A percentile compares a stretch with the other conserved stretches of the same genome.
Evolutionary conservation across 1,140 invertebrate species (phyloP).

Genomic region (Drosophila lacteicornis): DNA sequence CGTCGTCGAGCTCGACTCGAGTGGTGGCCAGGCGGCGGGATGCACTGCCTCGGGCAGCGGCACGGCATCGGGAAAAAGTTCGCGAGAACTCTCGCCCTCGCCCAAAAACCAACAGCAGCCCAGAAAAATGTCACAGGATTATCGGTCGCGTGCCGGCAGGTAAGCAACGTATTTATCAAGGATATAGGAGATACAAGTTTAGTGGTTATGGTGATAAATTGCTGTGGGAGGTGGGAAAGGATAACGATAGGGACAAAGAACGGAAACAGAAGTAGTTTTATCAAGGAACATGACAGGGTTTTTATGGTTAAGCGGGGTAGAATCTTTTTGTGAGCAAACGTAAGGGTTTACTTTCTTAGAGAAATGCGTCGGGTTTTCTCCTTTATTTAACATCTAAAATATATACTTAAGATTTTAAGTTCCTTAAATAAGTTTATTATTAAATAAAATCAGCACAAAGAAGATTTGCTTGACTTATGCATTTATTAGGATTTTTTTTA

Average conservation of each 20-base stretch:
- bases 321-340: background rate
- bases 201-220: slow-evolving; percentile 23
- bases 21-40: slow-evolving; percentile 19
- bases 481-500: too few species aligned
- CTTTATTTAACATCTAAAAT: background rate
- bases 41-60: slow-evolving; percentile 64
- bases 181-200: slow-evolving; percentile 6
- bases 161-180: slow-evolving; percentile 56
- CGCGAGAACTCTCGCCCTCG: slow-evolving; percentile 81
- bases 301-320: background rate
- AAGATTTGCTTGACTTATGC: too few species aligned
- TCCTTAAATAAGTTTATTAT: too few species aligned
- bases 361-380: background rate
- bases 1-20: slow-evolving; percentile 68
- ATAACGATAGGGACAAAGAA: slow-evolving; percentile 7
- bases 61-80: slow-evolving; percentile 76
- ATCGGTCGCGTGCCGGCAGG: slow-evolving; percentile 80
- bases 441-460: too few species aligned
- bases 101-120: slow-evolving; percentile 82
- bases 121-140: slow-evolving; percentile 82
- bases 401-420: too few species aligned
- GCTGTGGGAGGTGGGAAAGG: slow-evolving; percentile 9
- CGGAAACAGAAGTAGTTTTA: background rate
- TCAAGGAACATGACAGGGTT: slow-evolving; percentile 8
- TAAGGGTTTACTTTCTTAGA: background rate